These are phyloP conservation scores for Potamilus streckersoni DNA, from an alignment of 1,140 invertebrate genomes.

Conservation along the genomic window DNA sequence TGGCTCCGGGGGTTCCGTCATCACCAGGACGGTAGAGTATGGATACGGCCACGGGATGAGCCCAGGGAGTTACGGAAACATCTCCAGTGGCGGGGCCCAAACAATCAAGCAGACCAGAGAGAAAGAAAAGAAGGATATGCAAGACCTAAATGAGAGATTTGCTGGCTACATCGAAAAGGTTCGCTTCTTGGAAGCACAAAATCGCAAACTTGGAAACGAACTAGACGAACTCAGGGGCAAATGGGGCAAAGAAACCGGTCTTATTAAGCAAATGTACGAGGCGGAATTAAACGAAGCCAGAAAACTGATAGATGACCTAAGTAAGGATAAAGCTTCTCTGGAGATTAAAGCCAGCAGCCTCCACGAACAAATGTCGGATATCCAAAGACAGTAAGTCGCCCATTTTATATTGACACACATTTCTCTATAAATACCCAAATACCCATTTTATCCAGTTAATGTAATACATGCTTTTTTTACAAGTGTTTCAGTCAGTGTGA, in stretches of 20 bases:
- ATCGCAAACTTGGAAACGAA: slow-evolving; percentile 69
- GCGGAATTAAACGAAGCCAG: slow-evolving; percentile 66
- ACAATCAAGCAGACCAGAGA: slow-evolving; percentile 67
- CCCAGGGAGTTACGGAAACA: slow-evolving; percentile 50
- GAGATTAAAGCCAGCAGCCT: slow-evolving; percentile 56
- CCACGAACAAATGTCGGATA: slow-evolving; percentile 58
- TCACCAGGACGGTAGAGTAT: slow-evolving; percentile 48
- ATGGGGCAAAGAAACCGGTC: slow-evolving; percentile 69
- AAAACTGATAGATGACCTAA: slow-evolving; percentile 61
- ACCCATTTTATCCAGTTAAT: too few species aligned
- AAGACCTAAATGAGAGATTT: slow-evolving; percentile 71
- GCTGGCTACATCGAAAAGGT: slow-evolving; percentile 72
- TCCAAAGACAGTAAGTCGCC: slow-evolving; percentile 58
- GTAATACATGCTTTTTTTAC: too few species aligned
- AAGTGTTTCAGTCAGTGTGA: too few species aligned
- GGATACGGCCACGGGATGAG: slow-evolving; percentile 39
- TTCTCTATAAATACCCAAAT: too few species aligned
- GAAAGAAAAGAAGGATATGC: slow-evolving; percentile 71
- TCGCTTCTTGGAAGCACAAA: slow-evolving; percentile 71
- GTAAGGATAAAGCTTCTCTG: slow-evolving; percentile 59
- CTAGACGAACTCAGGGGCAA: slow-evolving; percentile 64
- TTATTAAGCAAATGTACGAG: slow-evolving; percentile 70
- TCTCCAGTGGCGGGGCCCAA: slow-evolving; percentile 62
- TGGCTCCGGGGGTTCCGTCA: slow-evolving; percentile 18
- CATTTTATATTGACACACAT: too few species aligned